A percentile compares a stretch with the other conserved stretches of the same genome.
Conservation (phyloP, 2,888 invertebrate species). For the Temnothorax rugatulus region DNA sequence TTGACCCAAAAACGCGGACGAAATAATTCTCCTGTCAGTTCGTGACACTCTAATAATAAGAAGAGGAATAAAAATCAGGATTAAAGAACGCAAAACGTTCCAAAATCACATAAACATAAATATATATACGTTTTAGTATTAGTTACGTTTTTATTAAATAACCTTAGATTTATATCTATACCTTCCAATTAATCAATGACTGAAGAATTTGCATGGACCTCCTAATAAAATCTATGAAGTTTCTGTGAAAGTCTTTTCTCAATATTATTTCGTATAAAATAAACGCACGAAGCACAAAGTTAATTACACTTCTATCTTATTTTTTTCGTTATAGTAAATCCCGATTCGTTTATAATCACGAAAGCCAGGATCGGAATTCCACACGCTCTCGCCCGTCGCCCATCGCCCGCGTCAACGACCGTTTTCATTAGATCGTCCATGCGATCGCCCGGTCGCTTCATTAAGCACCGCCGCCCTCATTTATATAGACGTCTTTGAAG, state of each 20-base stretch:
- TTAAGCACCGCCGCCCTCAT: conserved; percentile 55
- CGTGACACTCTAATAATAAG: background rate
- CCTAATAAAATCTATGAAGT: background rate
- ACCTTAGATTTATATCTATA: background rate
- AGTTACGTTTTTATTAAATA: background rate
- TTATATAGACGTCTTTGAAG: conserved; percentile 77
- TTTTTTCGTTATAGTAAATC: background rate
- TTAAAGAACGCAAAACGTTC: background rate
- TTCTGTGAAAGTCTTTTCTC: background rate
- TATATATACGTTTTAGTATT: background rate
- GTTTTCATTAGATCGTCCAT: conserved; percentile 45
- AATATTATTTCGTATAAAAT: background rate
- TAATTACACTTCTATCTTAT: background rate
- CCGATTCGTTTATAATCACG: conserved; percentile 7
- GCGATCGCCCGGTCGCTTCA: conserved; percentile 49
- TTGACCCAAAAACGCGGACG: too few species aligned
- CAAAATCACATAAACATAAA: background rate
- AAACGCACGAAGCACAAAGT: background rate
- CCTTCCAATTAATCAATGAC: background rate
- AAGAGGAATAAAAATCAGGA: background rate
- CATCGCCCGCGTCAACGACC: conserved; percentile 29
- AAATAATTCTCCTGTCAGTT: too few species aligned
- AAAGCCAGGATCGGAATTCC: conserved; percentile 17
- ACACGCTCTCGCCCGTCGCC: conserved; percentile 1
- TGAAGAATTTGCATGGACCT: background rate